phyloP scores from a whole-genome alignment of 1,140 invertebrate genomes.

The Bicyclus anynana region DNA sequence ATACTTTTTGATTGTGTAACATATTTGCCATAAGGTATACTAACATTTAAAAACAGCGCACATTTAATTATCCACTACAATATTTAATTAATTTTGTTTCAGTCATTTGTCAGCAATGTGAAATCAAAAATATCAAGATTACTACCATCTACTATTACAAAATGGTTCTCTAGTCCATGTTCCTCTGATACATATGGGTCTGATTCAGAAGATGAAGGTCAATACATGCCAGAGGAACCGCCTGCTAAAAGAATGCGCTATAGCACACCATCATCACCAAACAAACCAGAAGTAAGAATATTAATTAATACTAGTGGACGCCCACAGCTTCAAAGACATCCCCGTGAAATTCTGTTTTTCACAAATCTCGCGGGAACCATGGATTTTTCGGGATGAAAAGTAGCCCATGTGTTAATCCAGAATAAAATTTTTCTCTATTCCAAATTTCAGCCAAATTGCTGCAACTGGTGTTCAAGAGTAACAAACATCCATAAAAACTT shows the following conservation, averaged over 20 bases:
- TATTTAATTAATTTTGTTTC: slow-evolving; percentile 26
- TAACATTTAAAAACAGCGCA: neutral
- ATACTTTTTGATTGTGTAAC: no score
- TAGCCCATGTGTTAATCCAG: no score
- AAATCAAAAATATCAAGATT: slow-evolving; percentile 67
- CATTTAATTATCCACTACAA: neutral
- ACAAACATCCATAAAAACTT: no score
- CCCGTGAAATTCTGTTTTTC: no score
- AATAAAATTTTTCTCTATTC: no score
- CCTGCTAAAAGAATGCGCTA: slow-evolving; percentile 66
- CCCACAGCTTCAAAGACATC: no score
- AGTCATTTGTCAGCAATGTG: slow-evolving; percentile 77
- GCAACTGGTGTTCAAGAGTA: no score
- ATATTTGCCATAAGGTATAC: no score
- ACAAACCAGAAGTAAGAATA: slow-evolving; percentile 37
- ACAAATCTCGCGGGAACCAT: no score
- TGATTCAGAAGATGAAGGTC: slow-evolving; percentile 56
- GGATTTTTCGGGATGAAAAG: no score
- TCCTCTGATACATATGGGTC: slow-evolving; percentile 49
- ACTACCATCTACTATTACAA: slow-evolving; percentile 67
- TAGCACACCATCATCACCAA: slow-evolving; percentile 30
- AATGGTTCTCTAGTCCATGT: slow-evolving; percentile 66
- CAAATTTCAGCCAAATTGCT: no score
- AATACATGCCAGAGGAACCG: slow-evolving; percentile 58
- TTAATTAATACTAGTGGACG: no score